Evolutionary conservation across 2,113 vertebrate species (phyloP).

Genomic region (Arenaria interpres): DNA sequence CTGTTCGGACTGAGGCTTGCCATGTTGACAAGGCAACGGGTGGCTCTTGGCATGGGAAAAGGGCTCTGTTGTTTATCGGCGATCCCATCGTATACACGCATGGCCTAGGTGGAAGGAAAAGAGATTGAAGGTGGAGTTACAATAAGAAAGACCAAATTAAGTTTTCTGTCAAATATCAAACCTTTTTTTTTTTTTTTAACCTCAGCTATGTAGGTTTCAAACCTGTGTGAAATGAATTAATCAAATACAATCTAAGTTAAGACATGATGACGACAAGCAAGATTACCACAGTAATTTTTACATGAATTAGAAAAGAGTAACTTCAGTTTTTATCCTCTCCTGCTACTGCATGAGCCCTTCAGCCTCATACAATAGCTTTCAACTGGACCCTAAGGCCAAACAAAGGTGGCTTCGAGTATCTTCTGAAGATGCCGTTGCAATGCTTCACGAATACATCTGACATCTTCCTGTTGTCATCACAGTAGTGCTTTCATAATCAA

Average conservation of each 20-base stretch:
- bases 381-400: neutral
- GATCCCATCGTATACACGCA: slow-evolving; percentile 96
- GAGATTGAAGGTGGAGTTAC: neutral
- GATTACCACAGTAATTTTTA: neutral
- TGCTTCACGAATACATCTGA: neutral
- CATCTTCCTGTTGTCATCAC: neutral
- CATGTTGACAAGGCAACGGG: slow-evolving; percentile 98
- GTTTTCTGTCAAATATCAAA: neutral
- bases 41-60: slow-evolving; percentile 97
- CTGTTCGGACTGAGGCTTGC: slow-evolving; percentile 87
- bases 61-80: slow-evolving; percentile 97
- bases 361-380: neutral
- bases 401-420: neutral
- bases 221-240: neutral
- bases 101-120: slow-evolving; percentile 79
- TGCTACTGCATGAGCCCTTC: neutral
- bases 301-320: neutral
- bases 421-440: neutral
- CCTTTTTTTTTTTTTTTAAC: neutral
- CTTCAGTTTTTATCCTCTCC: neutral
- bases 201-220: neutral
- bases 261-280: neutral
- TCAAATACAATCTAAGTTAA: neutral
- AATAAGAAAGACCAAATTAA: neutral
- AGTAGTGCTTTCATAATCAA: neutral